phyloP scores from a whole-genome alignment of 2,113 vertebrate species.

The Zosterops lateralis region DNA sequence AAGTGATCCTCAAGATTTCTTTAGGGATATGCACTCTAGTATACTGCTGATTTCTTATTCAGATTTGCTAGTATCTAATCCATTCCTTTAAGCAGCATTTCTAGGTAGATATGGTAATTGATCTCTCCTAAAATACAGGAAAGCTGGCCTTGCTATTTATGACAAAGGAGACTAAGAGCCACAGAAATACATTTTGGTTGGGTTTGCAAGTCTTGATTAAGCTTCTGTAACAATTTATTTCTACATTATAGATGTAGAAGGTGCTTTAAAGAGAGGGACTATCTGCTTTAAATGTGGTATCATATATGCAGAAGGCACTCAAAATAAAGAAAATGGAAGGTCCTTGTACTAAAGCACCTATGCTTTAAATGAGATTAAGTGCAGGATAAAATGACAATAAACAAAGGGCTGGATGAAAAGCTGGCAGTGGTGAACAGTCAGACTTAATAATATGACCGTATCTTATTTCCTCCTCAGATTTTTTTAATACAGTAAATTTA shows the following conservation, averaged over 20 bases:
- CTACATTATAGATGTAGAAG: background rate
- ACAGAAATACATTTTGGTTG: background rate
- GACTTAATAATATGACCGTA: slow-evolving; percentile 42
- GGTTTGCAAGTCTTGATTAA: background rate
- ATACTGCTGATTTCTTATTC: background rate
- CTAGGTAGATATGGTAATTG: background rate
- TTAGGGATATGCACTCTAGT: background rate
- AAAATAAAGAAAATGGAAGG: slow-evolving; percentile 33
- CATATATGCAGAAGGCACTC: background rate
- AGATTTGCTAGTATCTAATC: background rate
- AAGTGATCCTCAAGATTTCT: background rate
- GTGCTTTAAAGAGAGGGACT: background rate
- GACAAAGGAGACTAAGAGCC: background rate
- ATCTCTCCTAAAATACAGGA: background rate
- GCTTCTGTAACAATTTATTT: background rate
- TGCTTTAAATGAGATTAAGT: slow-evolving; percentile 46
- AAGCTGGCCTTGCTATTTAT: background rate
- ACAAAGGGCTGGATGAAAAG: slow-evolving; percentile 57
- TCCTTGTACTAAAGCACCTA: slow-evolving; percentile 13
- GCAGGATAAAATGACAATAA: slow-evolving; percentile 44
- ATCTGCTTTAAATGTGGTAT: background rate
- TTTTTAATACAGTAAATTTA: slow-evolving; percentile 66
- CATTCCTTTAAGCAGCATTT: background rate
- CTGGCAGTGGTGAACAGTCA: slow-evolving; percentile 35
- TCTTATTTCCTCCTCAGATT: slow-evolving; percentile 56